These are phyloP conservation scores for Trogon surrucura DNA, from an alignment of 2,113 vertebrate genomes.

Conservation along the genomic window DNA sequence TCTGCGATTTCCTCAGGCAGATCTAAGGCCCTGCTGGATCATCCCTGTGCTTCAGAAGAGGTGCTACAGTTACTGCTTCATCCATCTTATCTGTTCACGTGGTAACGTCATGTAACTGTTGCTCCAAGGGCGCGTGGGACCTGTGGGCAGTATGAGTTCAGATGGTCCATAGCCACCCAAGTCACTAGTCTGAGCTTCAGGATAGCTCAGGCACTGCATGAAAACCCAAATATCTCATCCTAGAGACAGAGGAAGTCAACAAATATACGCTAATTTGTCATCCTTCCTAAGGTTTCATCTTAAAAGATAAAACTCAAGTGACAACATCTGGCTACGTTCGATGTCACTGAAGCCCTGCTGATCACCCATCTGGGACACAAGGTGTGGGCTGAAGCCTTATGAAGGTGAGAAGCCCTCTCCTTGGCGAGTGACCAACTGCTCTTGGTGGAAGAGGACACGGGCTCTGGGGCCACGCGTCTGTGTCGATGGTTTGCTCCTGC, in stretches of 20 bases:
- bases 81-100: neutral
- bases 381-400: neutral
- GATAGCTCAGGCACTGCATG: neutral
- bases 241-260: neutral
- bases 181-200: neutral
- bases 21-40: neutral
- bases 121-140: neutral
- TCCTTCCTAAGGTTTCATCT: neutral
- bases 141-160: neutral
- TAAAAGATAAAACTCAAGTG: neutral
- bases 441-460: accelerated
- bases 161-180: neutral
- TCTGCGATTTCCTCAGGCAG: neutral
- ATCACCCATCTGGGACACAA: accelerated
- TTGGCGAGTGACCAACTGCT: neutral
- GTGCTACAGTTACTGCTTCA: neutral
- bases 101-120: neutral
- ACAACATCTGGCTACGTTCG: neutral
- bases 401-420: neutral
- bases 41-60: neutral
- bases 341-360: neutral
- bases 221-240: neutral
- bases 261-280: neutral
- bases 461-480: neutral
- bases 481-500: neutral